Evolutionary conservation across 2,888 invertebrate species (phyloP), one percentile per base, ranked within the genome.

Genomic region (Lasioglossum vierecki): DNA sequence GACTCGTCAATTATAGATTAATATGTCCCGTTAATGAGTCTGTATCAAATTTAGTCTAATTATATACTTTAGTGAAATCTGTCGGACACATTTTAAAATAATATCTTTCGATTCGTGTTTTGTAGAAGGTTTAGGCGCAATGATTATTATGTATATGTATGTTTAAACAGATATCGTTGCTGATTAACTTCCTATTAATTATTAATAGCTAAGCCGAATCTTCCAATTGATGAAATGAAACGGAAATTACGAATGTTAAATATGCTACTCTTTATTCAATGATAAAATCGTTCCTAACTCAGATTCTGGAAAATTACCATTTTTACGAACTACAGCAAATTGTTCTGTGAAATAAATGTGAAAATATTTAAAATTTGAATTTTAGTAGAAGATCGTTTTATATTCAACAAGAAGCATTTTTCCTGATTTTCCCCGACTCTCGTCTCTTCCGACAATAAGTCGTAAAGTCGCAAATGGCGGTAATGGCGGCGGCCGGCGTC

Each of bases 1-100:
- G 57, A 57, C 57, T 57, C 57, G 11, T 57, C 57, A 57, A 57
- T 57, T 63, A 63, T 63, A 63, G 60, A 63, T 63, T 63, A 63
- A 63, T 63, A 63, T 63, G 26, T 63, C 26, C 60, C 26, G 26
- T 63, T 63, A 30, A 63, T 30, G 13, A 63, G 15, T 26, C 26
- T 63, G 63, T 30, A 63, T 63, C 15, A 30, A 30, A 63, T 63
- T 63, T 66, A 18, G 8, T 22, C 66, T 66, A 35, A 35, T 30
- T 66, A 35, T 66, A 39, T 70, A 70, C 70, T n/a, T 41, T n/a
- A 13, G n/a, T 11, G n/a, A 11, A n/a, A n/a, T n/a, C 41, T 41
- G 13, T 41, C n/a, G 2, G n/a, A 5, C 41, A 22, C 11, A 13
- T n/a, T 70, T 70, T n/a, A 41, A 41, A 70, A n/a, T 41, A 41